Conservation (phyloP, 2,797 vertebrate genomes). For the Monodelphis domestica region DNA sequence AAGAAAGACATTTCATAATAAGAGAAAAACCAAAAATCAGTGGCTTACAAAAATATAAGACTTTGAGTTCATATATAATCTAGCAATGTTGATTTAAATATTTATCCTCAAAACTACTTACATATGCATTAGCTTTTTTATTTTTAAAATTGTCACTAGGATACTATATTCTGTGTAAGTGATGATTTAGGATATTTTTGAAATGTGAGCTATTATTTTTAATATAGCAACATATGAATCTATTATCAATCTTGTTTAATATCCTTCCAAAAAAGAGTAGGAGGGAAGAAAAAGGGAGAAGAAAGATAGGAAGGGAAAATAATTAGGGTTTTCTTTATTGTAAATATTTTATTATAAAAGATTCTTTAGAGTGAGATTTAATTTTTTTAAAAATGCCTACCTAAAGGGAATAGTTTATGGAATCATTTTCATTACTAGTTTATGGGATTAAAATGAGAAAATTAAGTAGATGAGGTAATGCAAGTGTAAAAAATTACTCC, state of each 20-base stretch:
- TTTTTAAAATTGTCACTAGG: not conserved
- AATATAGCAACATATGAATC: not conserved
- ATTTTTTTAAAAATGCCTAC: not conserved
- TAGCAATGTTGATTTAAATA: not conserved
- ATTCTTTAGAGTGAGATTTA: not conserved
- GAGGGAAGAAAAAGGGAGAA: not conserved
- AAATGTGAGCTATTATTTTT: not conserved
- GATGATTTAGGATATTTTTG: not conserved
- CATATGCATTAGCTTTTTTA: not conserved
- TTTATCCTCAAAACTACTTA: not conserved
- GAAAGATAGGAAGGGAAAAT: not conserved
- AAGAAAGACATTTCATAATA: not conserved
- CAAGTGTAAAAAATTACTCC: not conserved
- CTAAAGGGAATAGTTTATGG: not conserved
- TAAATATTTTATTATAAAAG: not conserved
- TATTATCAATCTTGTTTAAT: not conserved
- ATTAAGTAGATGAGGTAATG: not conserved
- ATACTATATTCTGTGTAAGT: not conserved
- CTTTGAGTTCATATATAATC: rapidly evolving
- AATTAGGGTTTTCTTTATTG: not conserved
- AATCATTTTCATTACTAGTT: not conserved
- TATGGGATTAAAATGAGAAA: not conserved
- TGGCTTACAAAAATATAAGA: not conserved
- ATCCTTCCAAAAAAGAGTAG: too few relatives aligned
- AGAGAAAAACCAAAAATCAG: not conserved